Evolutionary conservation across 2,113 vertebrate genomes (phyloP), one percentile per base, ranked within the genome.

Genomic region (Hemibagrus wyckioides): DNA sequence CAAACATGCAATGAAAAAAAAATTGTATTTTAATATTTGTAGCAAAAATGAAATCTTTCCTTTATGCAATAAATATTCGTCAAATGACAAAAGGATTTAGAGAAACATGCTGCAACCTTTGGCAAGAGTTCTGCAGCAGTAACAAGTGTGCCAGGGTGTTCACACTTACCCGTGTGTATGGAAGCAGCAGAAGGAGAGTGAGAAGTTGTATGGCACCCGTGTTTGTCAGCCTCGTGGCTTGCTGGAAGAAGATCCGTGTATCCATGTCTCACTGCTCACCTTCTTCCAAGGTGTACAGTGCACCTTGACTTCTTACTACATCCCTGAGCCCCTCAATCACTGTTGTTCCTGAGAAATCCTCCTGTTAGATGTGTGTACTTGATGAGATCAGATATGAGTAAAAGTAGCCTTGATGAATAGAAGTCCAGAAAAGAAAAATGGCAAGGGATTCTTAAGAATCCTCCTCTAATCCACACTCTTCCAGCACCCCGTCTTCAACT

Each of bases 191-290:
- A 86, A 93, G 44, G 52, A 95, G 73, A 1, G 80, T 4, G 5
- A 76, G 33, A 11, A 91, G 88, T 85, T 92, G 90, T 6, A 82
- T 73, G 11, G 69, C 85, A 39, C 61, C 80, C 30, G 39, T 65
- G 28, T 30, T 56, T 30, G 84, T 82, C 85, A 87, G 56, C 69
- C 73, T 91, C 80, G 80, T 89, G 77, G 54, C 77, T 90, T 86
- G 77, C 89, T 91, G 89, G 73, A 73, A 36, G 39, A 87, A 87
- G 82, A 89, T 87, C 88, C 84, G 85, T 56, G 85, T 85, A 80
- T 89, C 65, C 94, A 94, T 94, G 85, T 85, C 81, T 87, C 89
- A 87, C 82, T 56, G 63, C 87, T 90, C 91, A 94, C 92, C 92
- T 90, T 91, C 91, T 86, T 88, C 3, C 61, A 69, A 77, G 61